Evolutionary conservation across 1,140 invertebrate genomes (phyloP).

Genomic region (Halictus rubicundus): DNA sequence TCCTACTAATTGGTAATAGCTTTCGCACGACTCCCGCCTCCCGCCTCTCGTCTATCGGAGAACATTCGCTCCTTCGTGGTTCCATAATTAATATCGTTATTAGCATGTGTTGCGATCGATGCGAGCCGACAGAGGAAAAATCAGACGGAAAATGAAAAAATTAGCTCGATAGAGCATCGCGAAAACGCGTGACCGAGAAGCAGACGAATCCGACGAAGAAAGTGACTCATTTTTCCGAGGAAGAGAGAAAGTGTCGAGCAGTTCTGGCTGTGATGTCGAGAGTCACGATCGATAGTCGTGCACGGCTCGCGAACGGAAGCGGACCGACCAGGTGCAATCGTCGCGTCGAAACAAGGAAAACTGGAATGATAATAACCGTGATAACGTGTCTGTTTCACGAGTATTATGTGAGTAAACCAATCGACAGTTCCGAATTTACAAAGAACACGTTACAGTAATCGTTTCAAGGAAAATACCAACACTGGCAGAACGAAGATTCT

Average conservation of each 20-base stretch:
- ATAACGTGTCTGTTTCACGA: background rate
- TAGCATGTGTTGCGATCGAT: background rate
- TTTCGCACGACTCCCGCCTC: too few species aligned
- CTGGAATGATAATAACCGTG: conserved; percentile 26
- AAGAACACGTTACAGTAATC: too few species aligned
- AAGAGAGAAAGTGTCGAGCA: conserved; percentile 75
- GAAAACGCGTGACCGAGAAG: background rate
- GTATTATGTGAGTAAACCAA: conserved; percentile 25
- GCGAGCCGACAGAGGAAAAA: too few species aligned
- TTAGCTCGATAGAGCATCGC: background rate
- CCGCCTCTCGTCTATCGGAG: too few species aligned
- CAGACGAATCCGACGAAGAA: conserved; percentile 62
- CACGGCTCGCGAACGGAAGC: conserved; percentile 32
- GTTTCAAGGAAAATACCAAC: too few species aligned
- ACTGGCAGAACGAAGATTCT: background rate
- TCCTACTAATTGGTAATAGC: too few species aligned
- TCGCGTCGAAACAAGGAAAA: background rate
- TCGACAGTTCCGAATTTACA: background rate
- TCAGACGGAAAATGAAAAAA: background rate
- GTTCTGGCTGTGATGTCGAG: conserved; percentile 49
- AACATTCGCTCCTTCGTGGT: too few species aligned
- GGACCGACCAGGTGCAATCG: conserved; percentile 15
- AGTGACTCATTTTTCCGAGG: conserved; percentile 67
- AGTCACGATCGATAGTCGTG: conserved; percentile 45
- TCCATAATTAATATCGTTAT: too few species aligned